These are phyloP conservation scores for Pundamilia nyererei DNA, from an alignment of 2,113 vertebrate genomes.

Conservation along the genomic window DNA sequence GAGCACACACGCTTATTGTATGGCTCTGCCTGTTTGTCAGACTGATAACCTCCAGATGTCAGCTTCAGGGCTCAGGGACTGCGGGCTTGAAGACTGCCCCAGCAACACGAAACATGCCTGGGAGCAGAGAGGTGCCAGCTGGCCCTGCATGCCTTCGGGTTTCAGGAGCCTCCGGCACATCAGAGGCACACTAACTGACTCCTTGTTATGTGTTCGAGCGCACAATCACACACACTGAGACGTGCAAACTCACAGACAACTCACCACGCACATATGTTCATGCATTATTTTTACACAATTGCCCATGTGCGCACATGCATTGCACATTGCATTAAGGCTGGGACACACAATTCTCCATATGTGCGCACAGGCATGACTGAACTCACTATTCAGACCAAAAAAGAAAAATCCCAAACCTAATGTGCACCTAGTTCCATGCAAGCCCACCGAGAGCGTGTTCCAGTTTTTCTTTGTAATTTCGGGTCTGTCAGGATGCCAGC, in stretches of 20 bases:
- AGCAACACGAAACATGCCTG: slow-evolving; percentile 35
- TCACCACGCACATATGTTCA: not conserved
- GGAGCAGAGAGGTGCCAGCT: slow-evolving; percentile 64
- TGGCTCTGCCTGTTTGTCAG: slow-evolving; percentile 54
- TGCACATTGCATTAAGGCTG: not conserved
- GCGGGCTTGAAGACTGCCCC: slow-evolving; percentile 42
- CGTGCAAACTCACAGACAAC: not conserved
- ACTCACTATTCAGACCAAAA: not conserved
- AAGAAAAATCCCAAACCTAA: not conserved
- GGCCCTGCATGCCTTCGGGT: slow-evolving; percentile 56
- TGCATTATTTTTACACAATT: slow-evolving; percentile 11
- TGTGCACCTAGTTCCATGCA: slow-evolving; percentile 5
- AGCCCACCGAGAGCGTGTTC: slow-evolving; percentile 18
- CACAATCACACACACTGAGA: not conserved
- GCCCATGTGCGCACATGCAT: not conserved
- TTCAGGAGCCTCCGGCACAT: slow-evolving; percentile 42
- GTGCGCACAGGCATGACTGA: not conserved
- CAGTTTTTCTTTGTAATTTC: slow-evolving; percentile 40
- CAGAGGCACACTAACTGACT: slow-evolving; percentile 64
- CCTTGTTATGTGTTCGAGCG: slow-evolving; percentile 10
- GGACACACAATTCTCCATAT: slow-evolving; percentile 20
- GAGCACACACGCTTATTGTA: slow-evolving; percentile 8
- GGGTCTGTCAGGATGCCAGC: slow-evolving; percentile 30
- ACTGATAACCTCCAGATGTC: slow-evolving; percentile 73
- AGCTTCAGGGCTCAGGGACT: slow-evolving; percentile 40